Evolutionary conservation across 1,140 invertebrate genomes (phyloP).

Genomic region (Alviniconcha marisindica): DNA sequence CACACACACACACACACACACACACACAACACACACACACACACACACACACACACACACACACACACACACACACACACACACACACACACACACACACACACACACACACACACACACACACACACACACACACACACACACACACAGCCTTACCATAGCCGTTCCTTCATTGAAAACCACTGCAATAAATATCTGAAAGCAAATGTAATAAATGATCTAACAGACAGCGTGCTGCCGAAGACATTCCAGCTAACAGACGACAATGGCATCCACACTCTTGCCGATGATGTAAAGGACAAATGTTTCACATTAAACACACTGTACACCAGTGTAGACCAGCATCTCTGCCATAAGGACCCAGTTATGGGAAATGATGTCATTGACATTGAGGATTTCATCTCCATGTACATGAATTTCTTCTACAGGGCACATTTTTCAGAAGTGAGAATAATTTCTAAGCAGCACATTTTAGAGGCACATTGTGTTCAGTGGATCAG

Average conservation of each 20-base stretch:
- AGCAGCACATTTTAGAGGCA: not conserved
- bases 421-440: not conserved
- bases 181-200: constrained; percentile 25
- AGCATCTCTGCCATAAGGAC: not conserved
- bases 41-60: no score
- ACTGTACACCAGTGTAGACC: not conserved
- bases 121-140: no score
- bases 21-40: no score
- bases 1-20: no score
- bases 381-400: not conserved
- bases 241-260: not conserved
- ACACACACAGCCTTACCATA: constrained; percentile 25
- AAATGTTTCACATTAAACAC: not conserved
- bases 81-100: no score
- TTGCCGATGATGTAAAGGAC: not conserved
- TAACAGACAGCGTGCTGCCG: not conserved
- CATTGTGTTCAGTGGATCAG: not conserved
- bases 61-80: no score
- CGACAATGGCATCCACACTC: not conserved
- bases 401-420: not conserved
- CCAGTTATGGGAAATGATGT: not conserved
- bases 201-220: not conserved
- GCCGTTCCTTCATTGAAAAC: constrained; percentile 31
- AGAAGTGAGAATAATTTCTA: not conserved
- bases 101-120: no score